Conservation (phyloP, 2,113 vertebrate genomes). For the Fregata magnificens region DNA sequence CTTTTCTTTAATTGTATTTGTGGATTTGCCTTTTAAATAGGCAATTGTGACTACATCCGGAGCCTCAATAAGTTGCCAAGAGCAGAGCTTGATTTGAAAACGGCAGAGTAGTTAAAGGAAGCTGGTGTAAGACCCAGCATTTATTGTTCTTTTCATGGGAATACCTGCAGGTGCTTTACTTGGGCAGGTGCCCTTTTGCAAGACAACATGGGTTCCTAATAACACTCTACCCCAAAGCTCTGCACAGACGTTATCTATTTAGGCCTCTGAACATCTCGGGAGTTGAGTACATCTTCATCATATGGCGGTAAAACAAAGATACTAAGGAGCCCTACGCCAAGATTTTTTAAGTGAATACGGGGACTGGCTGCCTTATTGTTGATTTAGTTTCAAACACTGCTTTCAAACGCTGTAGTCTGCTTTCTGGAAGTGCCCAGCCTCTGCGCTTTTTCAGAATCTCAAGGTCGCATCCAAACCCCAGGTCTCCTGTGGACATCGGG, state of each 20-base stretch:
- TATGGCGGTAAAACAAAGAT: neutral
- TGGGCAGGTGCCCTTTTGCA: constrained; percentile 26
- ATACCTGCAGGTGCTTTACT: constrained; percentile 52
- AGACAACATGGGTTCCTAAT: neutral
- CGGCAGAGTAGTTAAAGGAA: neutral
- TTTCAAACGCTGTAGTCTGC: neutral
- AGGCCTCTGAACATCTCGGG: neutral
- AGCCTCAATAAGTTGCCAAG: constrained; percentile 56
- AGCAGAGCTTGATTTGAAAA: constrained; percentile 60
- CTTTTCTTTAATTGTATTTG: constrained; percentile 78
- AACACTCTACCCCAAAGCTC: constrained; percentile 6
- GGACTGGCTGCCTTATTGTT: neutral
- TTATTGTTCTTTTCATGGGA: constrained; percentile 42
- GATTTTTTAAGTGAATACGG: neutral
- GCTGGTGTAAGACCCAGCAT: constrained; percentile 14
- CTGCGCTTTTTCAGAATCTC: neutral
- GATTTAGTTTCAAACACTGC: neutral
- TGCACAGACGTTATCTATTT: neutral
- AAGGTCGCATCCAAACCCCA: neutral
- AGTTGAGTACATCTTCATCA: neutral
- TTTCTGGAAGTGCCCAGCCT: neutral
- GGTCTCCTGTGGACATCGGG: neutral
- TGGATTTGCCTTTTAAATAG: constrained; percentile 75
- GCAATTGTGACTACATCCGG: constrained; percentile 58
- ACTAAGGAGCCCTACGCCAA: neutral